Evolutionary conservation across 53 echinoderm and acorn worm species (phyloP), one percentile per base, ranked within the genome.

Genomic region (Pentamera pediparva): DNA sequence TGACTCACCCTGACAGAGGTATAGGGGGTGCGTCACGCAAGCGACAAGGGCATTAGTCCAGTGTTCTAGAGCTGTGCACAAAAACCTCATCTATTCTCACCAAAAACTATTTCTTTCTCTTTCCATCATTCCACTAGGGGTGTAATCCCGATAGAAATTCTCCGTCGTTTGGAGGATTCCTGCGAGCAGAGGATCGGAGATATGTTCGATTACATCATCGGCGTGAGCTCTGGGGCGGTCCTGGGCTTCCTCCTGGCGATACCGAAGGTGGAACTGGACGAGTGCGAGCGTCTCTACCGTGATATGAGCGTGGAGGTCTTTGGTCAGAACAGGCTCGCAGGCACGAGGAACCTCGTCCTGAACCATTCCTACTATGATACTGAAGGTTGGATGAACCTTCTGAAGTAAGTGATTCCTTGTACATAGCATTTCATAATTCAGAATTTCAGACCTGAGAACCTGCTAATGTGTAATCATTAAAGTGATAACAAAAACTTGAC

Each of bases 301-400:
- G 79, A 82, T 48, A 51, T 91, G 8, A 85, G 90, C 29, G 65
- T 69, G 54, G 83, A 79, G 3, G 87, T 95, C 51, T 95, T 94
- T 59, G 87, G 87, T n/a, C 79, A 88, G 70, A 95, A 90, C 74
- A 58, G 87, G 4, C 55, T 95, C 24, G 73, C 88, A 26, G 96
- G 96, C 17, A 95, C 96, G 15, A 80, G 96, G 59, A 90, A 95
- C 36, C 64, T 95, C 26, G 58, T 95, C 36, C 74, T 90, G 38
- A 95, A 79, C 59, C 96, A 95, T 60, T 90, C 96, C 9, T 95
- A 80, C 61, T 95, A 95, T 67, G 90, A 95, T 53, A 95, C 96
- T 0, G 90, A 95, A 56, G 83, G 85, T 4, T 95, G 96, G 96
- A 85, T 88, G 40, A 79, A 85, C 52, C 87, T 95, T 52, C 76